Conservation (phyloP, 2,888 invertebrate species). For the Lithodes maja region DNA sequence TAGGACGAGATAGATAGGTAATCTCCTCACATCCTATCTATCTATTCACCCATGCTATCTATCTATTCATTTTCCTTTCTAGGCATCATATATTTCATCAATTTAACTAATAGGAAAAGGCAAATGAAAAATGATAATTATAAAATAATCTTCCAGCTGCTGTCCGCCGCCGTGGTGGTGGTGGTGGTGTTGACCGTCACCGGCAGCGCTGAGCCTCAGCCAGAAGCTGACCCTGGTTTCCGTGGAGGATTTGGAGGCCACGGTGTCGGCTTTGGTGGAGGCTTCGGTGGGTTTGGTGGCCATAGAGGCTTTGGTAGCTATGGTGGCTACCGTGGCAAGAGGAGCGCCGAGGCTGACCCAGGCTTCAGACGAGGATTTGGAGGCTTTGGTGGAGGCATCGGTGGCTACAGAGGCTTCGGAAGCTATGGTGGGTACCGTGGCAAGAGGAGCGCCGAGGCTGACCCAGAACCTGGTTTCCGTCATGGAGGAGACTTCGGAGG, state of each 20-base stretch:
- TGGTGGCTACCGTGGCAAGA: slow-evolving; percentile 31
- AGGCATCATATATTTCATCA: no score
- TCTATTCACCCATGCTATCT: neutral
- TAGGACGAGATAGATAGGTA: no score
- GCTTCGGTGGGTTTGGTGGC: slow-evolving; percentile 15
- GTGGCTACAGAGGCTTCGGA: slow-evolving; percentile 2
- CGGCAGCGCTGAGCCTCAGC: slow-evolving; percentile 30
- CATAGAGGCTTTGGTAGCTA: slow-evolving; percentile 18
- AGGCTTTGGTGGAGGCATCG: neutral
- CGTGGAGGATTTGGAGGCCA: slow-evolving; percentile 11
- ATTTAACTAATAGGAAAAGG: no score
- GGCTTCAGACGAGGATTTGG: slow-evolving; percentile 12
- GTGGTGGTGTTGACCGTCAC: neutral
- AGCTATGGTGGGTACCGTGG: slow-evolving; percentile 21
- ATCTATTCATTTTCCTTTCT: neutral
- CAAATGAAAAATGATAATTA: neutral
- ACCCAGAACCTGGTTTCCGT: slow-evolving; percentile 13
- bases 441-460: slow-evolving; percentile 38
- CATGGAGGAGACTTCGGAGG: neutral
- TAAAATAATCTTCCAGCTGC: neutral
- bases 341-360: slow-evolving; percentile 29
- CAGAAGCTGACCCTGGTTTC: slow-evolving; percentile 29
- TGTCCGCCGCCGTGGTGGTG: neutral
- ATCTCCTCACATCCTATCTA: no score
- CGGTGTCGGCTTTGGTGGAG: slow-evolving; percentile 15